Evolutionary conservation across 2,113 vertebrate genomes (phyloP).

Genomic region (Thomomys bottae): DNA sequence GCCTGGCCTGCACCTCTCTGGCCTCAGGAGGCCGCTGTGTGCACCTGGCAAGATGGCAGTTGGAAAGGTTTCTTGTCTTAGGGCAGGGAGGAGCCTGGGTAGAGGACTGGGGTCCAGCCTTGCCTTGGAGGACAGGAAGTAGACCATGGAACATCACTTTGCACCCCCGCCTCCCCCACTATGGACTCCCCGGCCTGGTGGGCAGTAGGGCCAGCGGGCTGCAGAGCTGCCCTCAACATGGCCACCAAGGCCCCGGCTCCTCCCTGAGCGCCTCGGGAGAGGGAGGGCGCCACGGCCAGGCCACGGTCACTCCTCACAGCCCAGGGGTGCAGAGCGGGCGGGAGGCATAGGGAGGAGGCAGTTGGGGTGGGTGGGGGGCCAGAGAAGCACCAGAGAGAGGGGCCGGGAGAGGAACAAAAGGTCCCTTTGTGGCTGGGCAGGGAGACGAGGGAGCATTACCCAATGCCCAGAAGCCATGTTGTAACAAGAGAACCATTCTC

Average conservation of each 20-base stretch:
- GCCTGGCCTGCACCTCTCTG: neutral
- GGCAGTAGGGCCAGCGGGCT: neutral
- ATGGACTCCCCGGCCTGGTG: neutral
- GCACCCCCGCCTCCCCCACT: slow-evolving; percentile 1
- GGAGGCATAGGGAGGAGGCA: slow-evolving; percentile 79
- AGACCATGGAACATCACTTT: neutral
- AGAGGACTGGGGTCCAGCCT: neutral
- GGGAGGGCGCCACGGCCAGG: slow-evolving; percentile 80
- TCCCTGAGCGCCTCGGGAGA: slow-evolving; percentile 75
- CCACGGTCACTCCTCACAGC: slow-evolving; percentile 84
- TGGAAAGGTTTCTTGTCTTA: neutral
- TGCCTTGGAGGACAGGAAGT: neutral
- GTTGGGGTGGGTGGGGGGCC: slow-evolving; percentile 69
- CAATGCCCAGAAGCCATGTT: slow-evolving; percentile 91
- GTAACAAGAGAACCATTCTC: slow-evolving; percentile 91
- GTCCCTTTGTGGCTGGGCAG: slow-evolving; percentile 85
- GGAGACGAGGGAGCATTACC: slow-evolving; percentile 85
- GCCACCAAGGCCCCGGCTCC: slow-evolving; percentile 70
- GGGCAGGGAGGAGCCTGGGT: neutral
- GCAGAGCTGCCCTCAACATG: slow-evolving; percentile 44
- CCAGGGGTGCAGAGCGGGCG: slow-evolving; percentile 82
- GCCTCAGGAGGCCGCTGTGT: neutral
- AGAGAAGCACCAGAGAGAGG: slow-evolving; percentile 79
- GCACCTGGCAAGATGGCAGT: accelerated
- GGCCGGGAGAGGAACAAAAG: slow-evolving; percentile 87